Evolutionary conservation across 2,888 invertebrate genomes (phyloP).

Genomic region (Podabrus alpinus): DNA sequence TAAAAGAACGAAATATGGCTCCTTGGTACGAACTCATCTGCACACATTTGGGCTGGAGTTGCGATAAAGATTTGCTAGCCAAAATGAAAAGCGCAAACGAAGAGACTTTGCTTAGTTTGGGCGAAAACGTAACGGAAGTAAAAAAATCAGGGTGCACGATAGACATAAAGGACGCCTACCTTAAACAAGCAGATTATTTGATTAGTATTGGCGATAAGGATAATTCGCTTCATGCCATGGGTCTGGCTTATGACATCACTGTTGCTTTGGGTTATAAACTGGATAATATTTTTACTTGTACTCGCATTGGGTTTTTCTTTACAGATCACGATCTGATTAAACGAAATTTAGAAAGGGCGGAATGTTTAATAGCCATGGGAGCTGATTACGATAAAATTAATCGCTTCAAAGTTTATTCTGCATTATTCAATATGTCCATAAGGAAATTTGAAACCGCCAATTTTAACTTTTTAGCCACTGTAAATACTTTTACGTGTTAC

Average conservation of each 20-base stretch:
- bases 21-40: conserved; percentile 67
- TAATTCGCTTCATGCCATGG: conserved; percentile 42
- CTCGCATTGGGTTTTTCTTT: conserved; percentile 50
- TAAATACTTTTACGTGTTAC: conserved; percentile 75
- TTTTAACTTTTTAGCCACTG: conserved; percentile 67
- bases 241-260: conserved; percentile 48
- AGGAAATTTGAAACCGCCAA: conserved; percentile 71
- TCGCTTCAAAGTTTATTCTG: conserved; percentile 70
- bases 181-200: conserved; percentile 52
- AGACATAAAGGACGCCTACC: conserved; percentile 44
- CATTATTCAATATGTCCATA: conserved; percentile 68
- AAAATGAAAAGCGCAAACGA: conserved; percentile 43
- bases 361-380: conserved; percentile 44
- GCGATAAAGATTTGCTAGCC: conserved; percentile 53
- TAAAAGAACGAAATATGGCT: conserved; percentile 64
- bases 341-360: conserved; percentile 48
- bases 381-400: conserved; percentile 78
- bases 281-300: conserved; percentile 54
- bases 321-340: conserved; percentile 42
- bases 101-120: conserved; percentile 37
- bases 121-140: conserved; percentile 40
- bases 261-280: conserved; percentile 50
- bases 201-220: conserved; percentile 54
- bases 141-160: conserved; percentile 35
- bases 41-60: conserved; percentile 53